These are phyloP conservation scores for Tragulus kanchil DNA, from an alignment of 2,113 vertebrate species.

Conservation along the genomic window DNA sequence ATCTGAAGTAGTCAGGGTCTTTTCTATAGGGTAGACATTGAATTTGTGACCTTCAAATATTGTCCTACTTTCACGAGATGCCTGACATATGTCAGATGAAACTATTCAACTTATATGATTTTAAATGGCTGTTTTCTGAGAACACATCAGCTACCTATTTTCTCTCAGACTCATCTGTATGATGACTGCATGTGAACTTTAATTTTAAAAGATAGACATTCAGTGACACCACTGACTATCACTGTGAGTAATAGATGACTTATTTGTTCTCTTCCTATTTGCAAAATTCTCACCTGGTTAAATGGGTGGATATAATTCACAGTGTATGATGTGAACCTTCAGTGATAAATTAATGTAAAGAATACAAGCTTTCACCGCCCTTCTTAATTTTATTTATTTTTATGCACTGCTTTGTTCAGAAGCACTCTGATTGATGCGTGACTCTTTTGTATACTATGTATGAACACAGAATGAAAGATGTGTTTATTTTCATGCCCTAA, in stretches of 20 bases:
- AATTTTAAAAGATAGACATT: slow-evolving; percentile 55
- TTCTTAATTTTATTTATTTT: slow-evolving; percentile 53
- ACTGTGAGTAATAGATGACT: background rate
- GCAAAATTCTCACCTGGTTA: slow-evolving; percentile 22
- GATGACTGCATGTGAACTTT: slow-evolving; percentile 27
- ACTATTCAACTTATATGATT: slow-evolving; percentile 45
- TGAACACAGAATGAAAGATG: slow-evolving; percentile 7
- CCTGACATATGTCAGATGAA: slow-evolving; percentile 59
- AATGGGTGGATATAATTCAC: background rate
- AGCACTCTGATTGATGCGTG: background rate
- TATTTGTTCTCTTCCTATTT: slow-evolving; percentile 12
- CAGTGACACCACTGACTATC: background rate
- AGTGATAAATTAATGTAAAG: slow-evolving; percentile 29
- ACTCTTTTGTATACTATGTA: slow-evolving; percentile 14
- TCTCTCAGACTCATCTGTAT: background rate
- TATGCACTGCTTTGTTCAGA: background rate
- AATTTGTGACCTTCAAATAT: slow-evolving; percentile 55
- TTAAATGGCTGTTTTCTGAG: slow-evolving; percentile 46
- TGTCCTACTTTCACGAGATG: slow-evolving; percentile 38
- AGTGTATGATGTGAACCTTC: slow-evolving; percentile 1
- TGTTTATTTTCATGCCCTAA: background rate
- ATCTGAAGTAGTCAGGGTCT: slow-evolving; percentile 17
- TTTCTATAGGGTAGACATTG: slow-evolving; percentile 31
- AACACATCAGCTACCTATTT: slow-evolving; percentile 53
- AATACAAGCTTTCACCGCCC: background rate